A percentile compares a stretch with the other conserved stretches of the same genome.
Conservation (phyloP, 2,888 invertebrate genomes). For the Halocaridina rubra region DNA sequence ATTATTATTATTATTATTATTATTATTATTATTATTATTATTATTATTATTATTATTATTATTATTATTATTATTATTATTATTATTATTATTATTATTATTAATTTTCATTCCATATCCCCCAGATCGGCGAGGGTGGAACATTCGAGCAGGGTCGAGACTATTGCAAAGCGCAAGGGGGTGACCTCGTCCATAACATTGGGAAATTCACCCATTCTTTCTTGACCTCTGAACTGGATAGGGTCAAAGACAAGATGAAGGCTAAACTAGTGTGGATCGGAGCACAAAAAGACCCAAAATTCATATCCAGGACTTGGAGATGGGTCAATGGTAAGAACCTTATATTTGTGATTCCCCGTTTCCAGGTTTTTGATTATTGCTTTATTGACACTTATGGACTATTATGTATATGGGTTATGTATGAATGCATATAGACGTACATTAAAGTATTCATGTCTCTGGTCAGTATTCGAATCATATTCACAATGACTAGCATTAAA, state of each 20-base stretch:
- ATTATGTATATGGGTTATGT: too few relatives aligned
- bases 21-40: too few relatives aligned
- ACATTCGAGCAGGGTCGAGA: constrained; percentile 43
- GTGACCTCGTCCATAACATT: constrained; percentile 58
- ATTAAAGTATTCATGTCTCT: too few relatives aligned
- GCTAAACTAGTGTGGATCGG: constrained; percentile 63
- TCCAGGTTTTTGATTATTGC: too few relatives aligned
- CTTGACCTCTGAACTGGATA: constrained; percentile 50
- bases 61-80: not conserved
- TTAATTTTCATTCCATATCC: not conserved
- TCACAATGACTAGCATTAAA: too few relatives aligned
- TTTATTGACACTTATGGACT: too few relatives aligned
- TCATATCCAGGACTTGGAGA: constrained; percentile 49
- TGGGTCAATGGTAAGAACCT: constrained; percentile 58
- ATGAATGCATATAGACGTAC: too few relatives aligned
- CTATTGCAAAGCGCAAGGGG: constrained; percentile 44
- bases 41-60: not conserved
- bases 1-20: too few relatives aligned
- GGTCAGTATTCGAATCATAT: too few relatives aligned
- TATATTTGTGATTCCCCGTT: too few relatives aligned
- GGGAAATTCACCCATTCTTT: constrained; percentile 42
- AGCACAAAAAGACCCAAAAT: constrained; percentile 44
- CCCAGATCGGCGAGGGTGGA: constrained; percentile 46
- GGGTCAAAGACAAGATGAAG: constrained; percentile 31
- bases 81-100: not conserved